Base-by-base conservation (phyloP, 2,888 invertebrate genomes). In the Dicyrtomina minuta region DNA sequence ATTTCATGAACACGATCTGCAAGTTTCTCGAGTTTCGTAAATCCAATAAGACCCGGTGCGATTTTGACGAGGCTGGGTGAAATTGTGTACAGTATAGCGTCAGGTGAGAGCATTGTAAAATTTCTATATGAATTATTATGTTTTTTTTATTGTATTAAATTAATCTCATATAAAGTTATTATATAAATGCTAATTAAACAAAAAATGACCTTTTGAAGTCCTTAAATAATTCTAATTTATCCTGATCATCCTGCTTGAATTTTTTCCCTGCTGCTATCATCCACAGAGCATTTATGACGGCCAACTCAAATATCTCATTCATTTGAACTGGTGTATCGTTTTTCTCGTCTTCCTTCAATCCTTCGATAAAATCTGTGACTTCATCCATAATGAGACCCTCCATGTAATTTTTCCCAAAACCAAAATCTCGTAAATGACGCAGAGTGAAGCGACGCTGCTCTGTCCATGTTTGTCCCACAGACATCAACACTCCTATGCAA, bases 371-470 rank as follows among this genome's bases (percentile, higher is more conserved):
- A 27, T 56, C 56, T 2, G 4, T 15, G 4, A 56, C 56, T 27
- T 56, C 56, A 12, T 56, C 56, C 56, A 56, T 56, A 27, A 56
- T n/a, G 15, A 56, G 26, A 15, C 5, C 3, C 27, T 56, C 56
- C 56, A 56, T 56, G 27, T 56, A 56, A 56, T 56, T 56, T 15
- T 27, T 24, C 2, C 56, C 56, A 27, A 56, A 56, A 3, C 56
- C 56, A 56, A 56, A 56, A 27, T 56, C 56, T 15, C 56, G 2
- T 4, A 56, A 27, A 27, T 56, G 56, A n/a, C n/a, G n/a, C n/a
- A n/a, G n/a, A 4, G 53, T 53, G 17, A 53, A 53, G 4, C 46
- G 46, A 12, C 46, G 46, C 10, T 46, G 46, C 4, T 46, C 46
- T 12, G 20, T 4, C 46, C 46, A 46, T 46, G n/a, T 46, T 46